Base-by-base conservation (phyloP, 2,888 invertebrate species). In the Trichopria drosophilae region DNA sequence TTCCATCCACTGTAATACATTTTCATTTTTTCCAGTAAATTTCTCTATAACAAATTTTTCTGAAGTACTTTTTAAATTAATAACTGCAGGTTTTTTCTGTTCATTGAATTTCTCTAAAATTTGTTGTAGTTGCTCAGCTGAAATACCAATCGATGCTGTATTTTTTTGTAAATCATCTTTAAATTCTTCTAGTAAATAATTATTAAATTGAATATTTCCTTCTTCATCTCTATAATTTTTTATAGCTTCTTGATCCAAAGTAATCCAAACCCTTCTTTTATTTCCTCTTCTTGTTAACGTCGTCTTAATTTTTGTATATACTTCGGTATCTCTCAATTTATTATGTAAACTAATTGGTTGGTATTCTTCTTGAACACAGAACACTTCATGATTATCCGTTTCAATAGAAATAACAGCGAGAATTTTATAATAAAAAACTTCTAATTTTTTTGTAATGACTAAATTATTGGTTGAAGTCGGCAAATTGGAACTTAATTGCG, bases 41-140 rank as follows among this genome's bases (percentile, higher is more conserved):
- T 58, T 60, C 40, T 60, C 60, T 12, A 60, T 28, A 42, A 61
- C 51, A 36, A 58, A 58, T 41, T 46, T 60, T 42, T 59, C 57
- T 40, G 55, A 43, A 28, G 56, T 32, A 29, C 57, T 23, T 47
- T 55, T 59, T 45, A 58, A 22, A 54, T 59, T 57, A 12, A 48
- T 42, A 48, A 53, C 47, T 36, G 47, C 36, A 32, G 51, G 32
- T 45, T 58, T 51, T 45, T 57, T 48, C 41, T 12, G 19, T 41
- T 48, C n/a, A 39, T 31, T 35, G 43, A 34, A 24, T 57, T 29
- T 41, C 32, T 13, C 32, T 12, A 12, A 10, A 7, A 32, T 28
- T 15, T 42, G 28, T 23, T 23, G 13, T 24, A 16, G n/a, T 54
- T 48, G n/a, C 13, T 51, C 53, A 46, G n/a, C 3, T n/a, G n/a